Conservation (phyloP, 1,140 invertebrate genomes). For the Drosophila nikananu region DNA sequence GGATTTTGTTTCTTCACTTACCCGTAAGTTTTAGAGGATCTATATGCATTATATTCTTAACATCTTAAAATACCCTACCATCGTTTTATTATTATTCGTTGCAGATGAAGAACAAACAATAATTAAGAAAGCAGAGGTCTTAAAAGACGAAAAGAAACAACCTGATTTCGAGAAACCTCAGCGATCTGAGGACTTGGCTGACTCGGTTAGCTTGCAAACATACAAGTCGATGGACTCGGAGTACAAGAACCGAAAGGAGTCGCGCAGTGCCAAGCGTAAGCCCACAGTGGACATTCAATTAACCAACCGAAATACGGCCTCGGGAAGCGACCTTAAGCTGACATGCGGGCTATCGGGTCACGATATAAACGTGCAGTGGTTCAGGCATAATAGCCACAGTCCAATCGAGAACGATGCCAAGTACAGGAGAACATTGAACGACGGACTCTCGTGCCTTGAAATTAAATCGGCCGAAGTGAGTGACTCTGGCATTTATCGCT, state of each 20-base stretch:
- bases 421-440: conserved; percentile 85
- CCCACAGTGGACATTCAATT: conserved; percentile 93
- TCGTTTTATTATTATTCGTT: no score
- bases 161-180: conserved; percentile 4
- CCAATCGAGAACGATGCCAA: conserved; percentile 71
- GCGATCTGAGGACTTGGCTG: conserved; percentile 9
- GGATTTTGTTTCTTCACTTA: not conserved
- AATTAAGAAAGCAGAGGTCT: conserved; percentile 1
- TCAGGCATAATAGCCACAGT: conserved; percentile 89
- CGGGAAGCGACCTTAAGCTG: conserved; percentile 91
- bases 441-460: conserved; percentile 88
- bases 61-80: not conserved
- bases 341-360: conserved; percentile 94
- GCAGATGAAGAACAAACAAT: conserved; percentile 3
- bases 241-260: conserved; percentile 73
- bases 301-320: conserved; percentile 91
- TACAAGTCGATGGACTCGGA: conserved; percentile 62
- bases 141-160: conserved; percentile 13
- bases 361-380: conserved; percentile 93
- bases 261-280: conserved; percentile 87
- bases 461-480: conserved; percentile 84
- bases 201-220: conserved; percentile 32
- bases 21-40: not conserved
- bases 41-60: not conserved
- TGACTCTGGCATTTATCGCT: conserved; percentile 83